Evolutionary conservation across 2,888 invertebrate species (phyloP).

Genomic region (Synergus gifuensis): DNA sequence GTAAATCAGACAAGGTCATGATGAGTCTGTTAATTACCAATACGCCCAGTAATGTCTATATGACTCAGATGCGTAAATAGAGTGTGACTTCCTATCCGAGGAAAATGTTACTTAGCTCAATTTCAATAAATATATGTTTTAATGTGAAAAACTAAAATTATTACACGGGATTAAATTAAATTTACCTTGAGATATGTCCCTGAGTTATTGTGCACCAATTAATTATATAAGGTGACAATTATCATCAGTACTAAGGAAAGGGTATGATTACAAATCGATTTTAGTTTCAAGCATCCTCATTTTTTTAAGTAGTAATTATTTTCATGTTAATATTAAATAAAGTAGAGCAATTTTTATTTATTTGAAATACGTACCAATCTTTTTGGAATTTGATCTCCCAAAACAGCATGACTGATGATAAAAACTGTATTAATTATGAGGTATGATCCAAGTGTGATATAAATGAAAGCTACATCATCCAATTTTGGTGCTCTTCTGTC

Average conservation of each 20-base stretch:
- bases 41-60: conserved; percentile 51
- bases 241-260: not conserved
- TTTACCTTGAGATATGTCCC: conserved; percentile 29
- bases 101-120: not conserved
- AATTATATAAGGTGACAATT: not conserved
- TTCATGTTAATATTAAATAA: not conserved
- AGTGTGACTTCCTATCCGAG: conserved; percentile 47
- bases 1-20: conserved; percentile 62
- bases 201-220: conserved; percentile 41
- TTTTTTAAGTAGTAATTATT: not conserved
- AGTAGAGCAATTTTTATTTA: not conserved
- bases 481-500: conserved; percentile 79
- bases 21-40: conserved; percentile 66
- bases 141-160: conserved; percentile 19
- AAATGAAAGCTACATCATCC: conserved; percentile 83
- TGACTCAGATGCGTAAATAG: conserved; percentile 68
- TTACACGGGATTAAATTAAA: conserved; percentile 47
- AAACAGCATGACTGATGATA: conserved; percentile 80
- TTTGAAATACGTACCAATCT: conserved; percentile 77
- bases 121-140: not conserved
- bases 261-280: not conserved
- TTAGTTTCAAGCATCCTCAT: no score
- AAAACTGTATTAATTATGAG: conserved; percentile 83
- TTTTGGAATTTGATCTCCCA: conserved; percentile 83
- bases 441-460: conserved; percentile 83